phyloP scores from a whole-genome alignment of 30 jellyfish, hydroid and myxozoan species.

The Phacellophora camtschatica region DNA sequence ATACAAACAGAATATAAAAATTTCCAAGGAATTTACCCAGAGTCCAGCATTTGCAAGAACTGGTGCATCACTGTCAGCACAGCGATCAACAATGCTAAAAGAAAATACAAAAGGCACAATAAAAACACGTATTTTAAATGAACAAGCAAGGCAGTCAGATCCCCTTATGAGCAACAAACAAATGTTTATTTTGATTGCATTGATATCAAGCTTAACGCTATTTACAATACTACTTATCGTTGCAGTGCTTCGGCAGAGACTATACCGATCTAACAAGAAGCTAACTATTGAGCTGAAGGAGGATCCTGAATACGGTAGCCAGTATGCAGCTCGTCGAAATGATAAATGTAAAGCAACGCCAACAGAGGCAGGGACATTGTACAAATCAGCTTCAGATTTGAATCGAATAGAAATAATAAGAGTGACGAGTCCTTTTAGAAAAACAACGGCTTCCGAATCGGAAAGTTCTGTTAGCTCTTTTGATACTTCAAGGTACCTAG shows the following conservation, averaged over 20 bases:
- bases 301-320: conserved; percentile 42
- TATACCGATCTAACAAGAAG: conserved; percentile 34
- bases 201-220: conserved; percentile 49
- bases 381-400: conserved; percentile 26
- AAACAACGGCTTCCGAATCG: conserved; percentile 48
- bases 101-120: conserved; percentile 1
- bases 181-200: conserved; percentile 33
- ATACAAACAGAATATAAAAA: not conserved
- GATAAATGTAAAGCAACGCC: conserved; percentile 4
- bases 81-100: not conserved
- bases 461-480: conserved; percentile 57
- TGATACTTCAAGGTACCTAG: conserved; percentile 62
- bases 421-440: conserved; percentile 38
- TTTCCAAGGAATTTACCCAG: not conserved
- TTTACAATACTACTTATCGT: conserved; percentile 39
- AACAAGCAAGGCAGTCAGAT: not conserved
- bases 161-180: conserved; percentile 30
- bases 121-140: conserved; percentile 10
- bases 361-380: conserved; percentile 1
- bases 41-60: conserved; percentile 1
- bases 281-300: conserved; percentile 41
- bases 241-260: conserved; percentile 55
- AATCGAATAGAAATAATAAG: conserved; percentile 35
- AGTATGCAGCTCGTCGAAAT: not conserved
- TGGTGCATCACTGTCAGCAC: not conserved